Conservation (phyloP, 2,797 vertebrate genomes). For the Paratrypauchen microcephalus region DNA sequence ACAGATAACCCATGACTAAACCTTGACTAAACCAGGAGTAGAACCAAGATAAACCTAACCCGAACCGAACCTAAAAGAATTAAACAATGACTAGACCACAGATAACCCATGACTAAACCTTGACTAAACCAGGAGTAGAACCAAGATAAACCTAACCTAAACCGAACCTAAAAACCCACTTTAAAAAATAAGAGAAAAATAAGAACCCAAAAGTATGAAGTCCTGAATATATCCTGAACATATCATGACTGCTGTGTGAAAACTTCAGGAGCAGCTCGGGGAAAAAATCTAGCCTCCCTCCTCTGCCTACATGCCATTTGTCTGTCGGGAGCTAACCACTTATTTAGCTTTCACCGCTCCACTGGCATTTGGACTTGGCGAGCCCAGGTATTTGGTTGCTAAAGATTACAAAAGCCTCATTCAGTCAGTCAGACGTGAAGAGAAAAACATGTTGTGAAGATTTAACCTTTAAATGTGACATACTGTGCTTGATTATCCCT, state of each 20-base stretch:
- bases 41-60: not conserved
- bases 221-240: constrained; percentile 4
- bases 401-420: constrained; percentile 14
- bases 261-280: constrained; percentile 24
- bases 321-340: constrained; percentile 34
- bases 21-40: not conserved
- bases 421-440: not conserved
- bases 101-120: not conserved
- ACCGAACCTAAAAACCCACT: not conserved
- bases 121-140: not conserved
- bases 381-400: constrained; percentile 7
- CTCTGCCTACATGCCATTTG: constrained; percentile 13
- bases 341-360: constrained; percentile 39
- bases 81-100: no score
- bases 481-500: not conserved
- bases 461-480: constrained; percentile 9
- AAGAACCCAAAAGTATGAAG: no score
- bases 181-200: no score
- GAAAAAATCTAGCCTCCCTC: constrained; percentile 27
- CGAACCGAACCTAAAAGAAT: not conserved
- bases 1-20: not conserved
- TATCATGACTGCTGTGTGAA: constrained; percentile 24
- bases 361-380: constrained; percentile 30
- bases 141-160: not conserved
- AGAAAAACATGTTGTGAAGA: constrained; percentile 5